Evolutionary conservation across 2,888 invertebrate genomes (phyloP).

Genomic region (Amiota mariae): DNA sequence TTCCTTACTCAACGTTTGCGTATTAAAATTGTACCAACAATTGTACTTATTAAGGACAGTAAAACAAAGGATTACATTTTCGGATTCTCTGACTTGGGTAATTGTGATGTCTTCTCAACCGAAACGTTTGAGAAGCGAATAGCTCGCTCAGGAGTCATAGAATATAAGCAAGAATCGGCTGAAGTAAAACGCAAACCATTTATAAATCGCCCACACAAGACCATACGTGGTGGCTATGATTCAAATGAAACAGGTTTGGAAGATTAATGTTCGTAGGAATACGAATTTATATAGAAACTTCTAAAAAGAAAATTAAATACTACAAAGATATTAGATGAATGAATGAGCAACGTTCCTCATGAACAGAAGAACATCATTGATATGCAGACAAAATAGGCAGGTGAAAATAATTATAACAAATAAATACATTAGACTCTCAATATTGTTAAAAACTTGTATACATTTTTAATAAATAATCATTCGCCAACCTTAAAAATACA

Average conservation of each 20-base stretch:
- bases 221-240: slow-evolving; percentile 75
- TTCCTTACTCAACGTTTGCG: slow-evolving; percentile 90
- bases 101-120: slow-evolving; percentile 93
- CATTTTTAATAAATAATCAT: too few relatives aligned
- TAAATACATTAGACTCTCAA: too few relatives aligned
- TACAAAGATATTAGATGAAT: too few relatives aligned
- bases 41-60: slow-evolving; percentile 88
- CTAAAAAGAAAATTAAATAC: too few relatives aligned
- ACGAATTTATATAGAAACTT: too few relatives aligned
- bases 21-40: slow-evolving; percentile 92
- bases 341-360: too few relatives aligned
- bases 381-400: too few relatives aligned
- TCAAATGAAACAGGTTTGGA: slow-evolving; percentile 77
- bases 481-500: too few relatives aligned
- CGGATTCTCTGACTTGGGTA: slow-evolving; percentile 95
- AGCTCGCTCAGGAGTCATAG: slow-evolving; percentile 81
- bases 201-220: slow-evolving; percentile 75
- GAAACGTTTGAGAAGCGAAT: slow-evolving; percentile 94
- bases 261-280: too few relatives aligned
- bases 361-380: too few relatives aligned
- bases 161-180: slow-evolving; percentile 82
- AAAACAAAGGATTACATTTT: slow-evolving; percentile 94
- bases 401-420: too few relatives aligned
- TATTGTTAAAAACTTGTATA: too few relatives aligned
- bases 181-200: slow-evolving; percentile 74